Evolutionary conservation across 2,888 invertebrate genomes (phyloP).

Genomic region (Falcaria lacertinaria): DNA sequence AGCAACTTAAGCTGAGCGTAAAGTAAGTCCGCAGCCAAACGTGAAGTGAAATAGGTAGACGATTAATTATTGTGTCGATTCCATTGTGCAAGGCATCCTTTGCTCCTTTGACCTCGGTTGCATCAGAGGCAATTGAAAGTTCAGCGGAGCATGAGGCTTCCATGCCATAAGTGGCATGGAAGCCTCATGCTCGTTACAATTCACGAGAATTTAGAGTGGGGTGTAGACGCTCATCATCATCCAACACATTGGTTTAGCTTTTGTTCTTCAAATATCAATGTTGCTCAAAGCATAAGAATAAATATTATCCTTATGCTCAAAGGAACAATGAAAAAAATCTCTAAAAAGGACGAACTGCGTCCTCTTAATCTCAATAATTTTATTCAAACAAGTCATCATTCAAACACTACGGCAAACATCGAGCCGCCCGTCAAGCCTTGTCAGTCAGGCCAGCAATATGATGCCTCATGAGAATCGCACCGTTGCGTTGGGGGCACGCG

Average conservation of each 20-base stretch:
- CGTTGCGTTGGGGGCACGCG: slow-evolving; percentile 39
- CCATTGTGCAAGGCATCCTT: slow-evolving; percentile 31
- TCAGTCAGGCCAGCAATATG: neutral
- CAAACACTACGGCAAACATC: slow-evolving; percentile 7
- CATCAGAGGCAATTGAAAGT: slow-evolving; percentile 24
- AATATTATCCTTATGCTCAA: no score
- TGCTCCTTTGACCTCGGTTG: slow-evolving; percentile 35
- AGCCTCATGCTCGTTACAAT: slow-evolving; percentile 28
- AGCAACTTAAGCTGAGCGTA: neutral
- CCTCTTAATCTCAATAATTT: no score
- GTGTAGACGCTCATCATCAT: no score
- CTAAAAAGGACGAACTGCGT: no score
- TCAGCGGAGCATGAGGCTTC: slow-evolving; percentile 37
- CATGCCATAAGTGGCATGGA: no score
- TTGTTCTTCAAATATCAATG: no score
- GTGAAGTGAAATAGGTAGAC: slow-evolving; percentile 19
- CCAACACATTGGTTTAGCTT: no score
- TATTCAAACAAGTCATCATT: neutral
- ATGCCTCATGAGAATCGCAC: slow-evolving; percentile 49
- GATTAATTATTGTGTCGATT: slow-evolving; percentile 32
- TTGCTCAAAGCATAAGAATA: no score
- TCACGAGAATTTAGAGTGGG: no score
- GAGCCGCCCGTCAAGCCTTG: neutral
- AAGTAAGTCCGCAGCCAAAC: slow-evolving; percentile 13
- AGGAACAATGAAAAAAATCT: no score